Conservation (phyloP, 1,140 invertebrate species). For the Chrysopa pallens region DNA sequence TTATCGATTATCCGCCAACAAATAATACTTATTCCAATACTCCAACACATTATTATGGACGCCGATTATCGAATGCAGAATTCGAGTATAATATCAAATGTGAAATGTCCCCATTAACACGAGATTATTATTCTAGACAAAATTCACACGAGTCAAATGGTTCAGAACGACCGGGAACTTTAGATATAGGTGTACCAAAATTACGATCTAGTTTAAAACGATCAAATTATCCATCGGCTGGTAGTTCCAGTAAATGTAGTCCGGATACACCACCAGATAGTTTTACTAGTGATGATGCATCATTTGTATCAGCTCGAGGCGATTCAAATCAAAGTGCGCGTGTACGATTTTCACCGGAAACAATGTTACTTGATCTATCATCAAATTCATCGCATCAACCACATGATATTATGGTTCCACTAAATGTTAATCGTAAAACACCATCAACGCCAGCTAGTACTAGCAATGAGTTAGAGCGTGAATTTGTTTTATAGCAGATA, state of each 20-base stretch:
- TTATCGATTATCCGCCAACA: conserved; percentile 23
- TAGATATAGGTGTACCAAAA: conserved; percentile 38
- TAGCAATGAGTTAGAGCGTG: not conserved
- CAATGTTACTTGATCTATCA: conserved; percentile 27
- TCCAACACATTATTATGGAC: conserved; percentile 22
- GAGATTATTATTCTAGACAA: conserved; percentile 27
- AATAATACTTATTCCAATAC: conserved; percentile 20
- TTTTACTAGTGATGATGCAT: conserved; percentile 64
- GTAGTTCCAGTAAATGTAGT: not conserved
- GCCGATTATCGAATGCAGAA: conserved; percentile 20
- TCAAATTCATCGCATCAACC: not conserved
- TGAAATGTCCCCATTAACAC: conserved; percentile 12
- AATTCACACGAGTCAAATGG: conserved; percentile 31
- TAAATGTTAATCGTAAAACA: conserved; percentile 1
- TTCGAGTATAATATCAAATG: conserved; percentile 25
- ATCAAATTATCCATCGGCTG: conserved; percentile 37
- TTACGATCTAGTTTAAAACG: conserved; percentile 59
- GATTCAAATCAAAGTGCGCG: conserved; percentile 40
- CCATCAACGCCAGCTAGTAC: not conserved
- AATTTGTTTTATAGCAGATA: conserved; percentile 1
- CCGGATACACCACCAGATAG: conserved; percentile 55
- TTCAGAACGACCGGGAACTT: conserved; percentile 41
- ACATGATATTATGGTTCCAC: not conserved
- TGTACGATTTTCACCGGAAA: conserved; percentile 65
- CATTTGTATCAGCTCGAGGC: conserved; percentile 66